Percentiles rank a stretch among this genome's conserved stretches.
phyloP scores from a whole-genome alignment of 2,888 invertebrate genomes.

The Cylindroiulus punctatus region DNA sequence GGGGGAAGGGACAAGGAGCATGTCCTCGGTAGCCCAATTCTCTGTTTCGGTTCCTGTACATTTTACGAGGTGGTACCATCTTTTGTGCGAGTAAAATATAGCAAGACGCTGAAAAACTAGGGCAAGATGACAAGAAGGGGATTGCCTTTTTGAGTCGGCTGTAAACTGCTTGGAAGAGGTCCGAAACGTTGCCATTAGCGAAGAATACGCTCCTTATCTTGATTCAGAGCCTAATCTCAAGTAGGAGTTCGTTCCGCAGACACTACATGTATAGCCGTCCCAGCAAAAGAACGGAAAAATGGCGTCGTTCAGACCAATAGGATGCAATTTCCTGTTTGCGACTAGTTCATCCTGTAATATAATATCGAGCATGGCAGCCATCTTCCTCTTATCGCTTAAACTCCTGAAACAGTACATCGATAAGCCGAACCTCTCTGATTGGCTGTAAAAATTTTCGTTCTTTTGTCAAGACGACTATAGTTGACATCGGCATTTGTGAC shows the following conservation, averaged over 20 bases:
- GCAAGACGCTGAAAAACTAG: neutral
- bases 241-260: neutral
- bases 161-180: neutral
- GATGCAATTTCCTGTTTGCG: no score
- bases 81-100: neutral
- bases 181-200: neutral
- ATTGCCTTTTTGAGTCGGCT: neutral
- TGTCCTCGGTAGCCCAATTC: neutral
- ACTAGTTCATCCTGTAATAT: no score
- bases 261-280: no score
- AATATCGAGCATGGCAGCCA: no score
- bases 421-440: no score
- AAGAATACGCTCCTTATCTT: neutral
- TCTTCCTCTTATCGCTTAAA: no score
- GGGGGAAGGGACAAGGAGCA: neutral
- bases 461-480: no score
- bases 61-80: neutral
- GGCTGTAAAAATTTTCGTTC: no score
- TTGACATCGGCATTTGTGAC: no score
- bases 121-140: neutral
- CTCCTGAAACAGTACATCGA: no score
- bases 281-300: no score
- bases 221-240: neutral
- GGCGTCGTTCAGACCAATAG: no score
- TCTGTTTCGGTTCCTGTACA: neutral